Evolutionary conservation across 1,140 invertebrate species (phyloP), one percentile per base, ranked within the genome.

Genomic region (Geopemphigus sp.): DNA sequence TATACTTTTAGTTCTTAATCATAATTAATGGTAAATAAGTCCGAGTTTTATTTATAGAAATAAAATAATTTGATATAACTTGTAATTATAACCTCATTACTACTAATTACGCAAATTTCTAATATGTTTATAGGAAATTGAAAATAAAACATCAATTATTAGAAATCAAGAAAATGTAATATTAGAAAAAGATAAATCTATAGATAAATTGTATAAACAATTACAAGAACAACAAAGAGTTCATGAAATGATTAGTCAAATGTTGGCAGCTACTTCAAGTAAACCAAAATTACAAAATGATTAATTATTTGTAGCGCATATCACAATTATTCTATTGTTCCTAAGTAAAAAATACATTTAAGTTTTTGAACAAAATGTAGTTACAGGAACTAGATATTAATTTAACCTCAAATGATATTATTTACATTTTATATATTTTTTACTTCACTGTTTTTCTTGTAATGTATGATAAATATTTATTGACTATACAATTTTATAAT

Each of bases 241-340:
- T 50, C 74, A 39, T 26, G 57, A 61, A 78, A 78, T 78, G 74
- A 78, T 78, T 29, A 78, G 74, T 78, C 74, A 78, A 45, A 78
- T 78, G 74, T 63, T 78, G 50, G 56, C 73, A 26, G 74, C 73
- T 26, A 76, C 73, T 59, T 76, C 73, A 14, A 76, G n/a, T 47
- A 76, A 76, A 76, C 32, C 73, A 15, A n/a, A 76, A 76, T 22
- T 47, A 14, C 22, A 12, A 22, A 26, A 32, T 57, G 22, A 45
- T 1, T 68, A 19, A 68, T 50, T 15, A 24, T 50, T 24, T 59
- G 22, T 26, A 10, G 14, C 8, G 8, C 22, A n/a, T 57, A 19
- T 22, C 8, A 0, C 3, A 57, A 24, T 57, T 22, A 57, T 57
- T 50, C 14, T 50, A 12, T 11, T 50, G 14, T 50, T 39, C 32